Base-by-base conservation (phyloP, 2,797 vertebrate species). In the Lepus townsendii region DNA sequence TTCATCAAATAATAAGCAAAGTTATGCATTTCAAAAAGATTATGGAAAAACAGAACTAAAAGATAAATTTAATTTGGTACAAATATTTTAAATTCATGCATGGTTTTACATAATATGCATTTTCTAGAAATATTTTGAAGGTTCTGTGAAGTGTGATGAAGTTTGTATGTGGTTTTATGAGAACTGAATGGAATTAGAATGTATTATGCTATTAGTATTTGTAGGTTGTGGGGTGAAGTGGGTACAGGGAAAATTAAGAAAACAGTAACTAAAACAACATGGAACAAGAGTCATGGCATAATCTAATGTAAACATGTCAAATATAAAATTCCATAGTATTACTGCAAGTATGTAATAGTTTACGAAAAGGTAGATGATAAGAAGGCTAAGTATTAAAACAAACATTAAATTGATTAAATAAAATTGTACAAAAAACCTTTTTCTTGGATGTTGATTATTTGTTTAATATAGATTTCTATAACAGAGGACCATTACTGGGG, bases 331-430 rank as follows among this genome's bases (percentile, higher is more conserved):
- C 62, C 3, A n/a, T 10, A 54, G 20, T 32, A 32, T 72, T 71
- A 50, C 35, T 88, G 32, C 7, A 86, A 60, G 12, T 80, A 22
- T 42, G 7, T 84, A 82, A 69, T 50, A 60, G 82, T 2, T 91
- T 90, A 84, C 63, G 35, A 83, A 92, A 30, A 92, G 52, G 20
- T 77, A 47, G 35, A 52, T n/a, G 54, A 19, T 54, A 86, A 63
- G 6, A 95, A 88, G 72, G 11, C 69, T 17, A 85, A 78, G 75
- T 71, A 19, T 73, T 72, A 83, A 63, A 50, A 84, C 13, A 66
- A 96, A 26, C 4, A 88, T 76, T 69, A 73, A 84, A 32, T 75
- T 66, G 71, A 75, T 82, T 75, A 92, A 80, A 91, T 87, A 20
- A 85, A 69, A 80, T 71, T 71, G 4, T 80, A 19, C 87, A 75